Conservation (phyloP, 2,797 vertebrate genomes). For the Poecilia velifera region DNA sequence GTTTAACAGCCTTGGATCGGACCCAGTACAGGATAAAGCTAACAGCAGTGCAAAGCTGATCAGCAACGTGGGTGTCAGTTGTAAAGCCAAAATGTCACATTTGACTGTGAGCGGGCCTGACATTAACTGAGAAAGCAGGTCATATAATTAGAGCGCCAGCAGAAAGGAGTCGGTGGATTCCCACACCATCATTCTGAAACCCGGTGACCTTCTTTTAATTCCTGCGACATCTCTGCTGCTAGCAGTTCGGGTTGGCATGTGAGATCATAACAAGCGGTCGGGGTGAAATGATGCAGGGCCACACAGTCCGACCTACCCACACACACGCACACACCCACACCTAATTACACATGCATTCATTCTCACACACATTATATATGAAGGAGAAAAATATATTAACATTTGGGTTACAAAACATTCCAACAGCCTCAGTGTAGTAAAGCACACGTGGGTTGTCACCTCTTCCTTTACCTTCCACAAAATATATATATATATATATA, state of each 20-base stretch:
- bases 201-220: slow-evolving; percentile 51
- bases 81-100: slow-evolving; percentile 24
- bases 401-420: slow-evolving; percentile 91
- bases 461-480: slow-evolving; percentile 70
- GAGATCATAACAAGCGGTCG: slow-evolving; percentile 37
- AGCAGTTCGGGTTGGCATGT: slow-evolving; percentile 41
- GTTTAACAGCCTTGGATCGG: slow-evolving; percentile 64
- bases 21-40: slow-evolving; percentile 75
- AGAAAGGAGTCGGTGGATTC: slow-evolving; percentile 49
- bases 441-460: slow-evolving; percentile 70
- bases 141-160: slow-evolving; percentile 34
- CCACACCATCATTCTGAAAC: slow-evolving; percentile 72
- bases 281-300: slow-evolving; percentile 55
- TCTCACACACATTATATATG: slow-evolving; percentile 66
- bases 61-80: slow-evolving; percentile 36
- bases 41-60: slow-evolving; percentile 64
- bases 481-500: slow-evolving; percentile 55
- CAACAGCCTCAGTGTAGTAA: slow-evolving; percentile 84
- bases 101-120: slow-evolving; percentile 26
- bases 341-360: slow-evolving; percentile 45
- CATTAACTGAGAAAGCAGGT: slow-evolving; percentile 24
- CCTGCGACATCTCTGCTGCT: slow-evolving; percentile 41
- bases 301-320: slow-evolving; percentile 55
- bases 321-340: slow-evolving; percentile 41
- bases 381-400: slow-evolving; percentile 89